A percentile compares a stretch with the other conserved stretches of the same genome.
These are phyloP conservation scores for Pelmatolapia mariae DNA, from an alignment of 2,113 vertebrate species.

Conservation along the genomic window DNA sequence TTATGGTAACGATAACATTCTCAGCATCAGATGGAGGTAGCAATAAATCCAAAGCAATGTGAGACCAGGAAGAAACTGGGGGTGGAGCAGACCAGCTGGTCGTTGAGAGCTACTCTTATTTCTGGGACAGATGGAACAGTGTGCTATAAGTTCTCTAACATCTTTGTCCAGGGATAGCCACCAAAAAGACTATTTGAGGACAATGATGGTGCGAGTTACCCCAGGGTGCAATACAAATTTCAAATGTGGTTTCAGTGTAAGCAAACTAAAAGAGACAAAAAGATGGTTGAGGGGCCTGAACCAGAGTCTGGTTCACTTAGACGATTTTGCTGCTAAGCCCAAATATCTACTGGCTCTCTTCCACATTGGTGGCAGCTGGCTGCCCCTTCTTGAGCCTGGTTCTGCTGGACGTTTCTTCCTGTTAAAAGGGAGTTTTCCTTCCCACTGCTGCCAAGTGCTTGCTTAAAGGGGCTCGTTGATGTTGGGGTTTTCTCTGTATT, in stretches of 20 bases:
- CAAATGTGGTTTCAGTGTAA: not conserved
- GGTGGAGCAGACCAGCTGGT: not conserved
- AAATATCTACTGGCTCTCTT: not conserved
- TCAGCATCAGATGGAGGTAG: not conserved
- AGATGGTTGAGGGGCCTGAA: not conserved
- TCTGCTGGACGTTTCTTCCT: not conserved
- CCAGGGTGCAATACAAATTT: not conserved
- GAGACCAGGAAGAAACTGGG: not conserved
- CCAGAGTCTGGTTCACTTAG: not conserved
- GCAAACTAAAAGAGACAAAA: not conserved
- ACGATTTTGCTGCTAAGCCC: not conserved
- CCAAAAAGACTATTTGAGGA: not conserved
- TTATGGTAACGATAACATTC: not conserved
- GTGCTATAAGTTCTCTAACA: not conserved
- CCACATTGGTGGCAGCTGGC: not conserved
- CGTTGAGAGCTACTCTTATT: not conserved
- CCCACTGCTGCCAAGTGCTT: not conserved
- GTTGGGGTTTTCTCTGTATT: no score
- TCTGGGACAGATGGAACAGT: not conserved
- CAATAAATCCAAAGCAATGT: not conserved
- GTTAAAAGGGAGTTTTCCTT: not conserved
- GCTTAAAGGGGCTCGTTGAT: not conserved
- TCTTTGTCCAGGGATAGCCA: not conserved
- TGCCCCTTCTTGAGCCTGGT: not conserved
- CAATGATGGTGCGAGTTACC: not conserved